Evolutionary conservation across 2,888 invertebrate species (phyloP), one percentile per base, ranked within the genome.

Genomic region (Agrochola litura): DNA sequence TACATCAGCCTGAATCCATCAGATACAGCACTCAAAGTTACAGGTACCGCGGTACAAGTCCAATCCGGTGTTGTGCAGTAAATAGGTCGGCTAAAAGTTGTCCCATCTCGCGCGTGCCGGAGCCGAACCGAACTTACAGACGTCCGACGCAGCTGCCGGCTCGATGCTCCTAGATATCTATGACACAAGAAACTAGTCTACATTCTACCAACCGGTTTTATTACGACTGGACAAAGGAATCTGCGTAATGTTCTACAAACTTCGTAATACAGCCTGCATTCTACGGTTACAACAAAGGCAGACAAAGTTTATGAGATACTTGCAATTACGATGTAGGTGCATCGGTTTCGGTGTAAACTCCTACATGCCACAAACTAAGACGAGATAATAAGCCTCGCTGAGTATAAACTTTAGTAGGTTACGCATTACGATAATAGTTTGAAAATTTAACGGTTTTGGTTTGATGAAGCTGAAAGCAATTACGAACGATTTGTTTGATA

Each of bases 1-100:
- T 85, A 77, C 87, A 90, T 86, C 88, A 83, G 81, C 79, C 79
- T 86, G 86, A 89, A 91, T 91, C 89, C 87, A 91, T 91, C 90
- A 89, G 89, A 89, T 88, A 79, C 76, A 77, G 60, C 77, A 73
- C 75, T 83, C 76, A 85, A 91, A 91, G 89, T 91, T 91, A 85
- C 88, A 88, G 90, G 89, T 87, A 85, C 81, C 80, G 79, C 83
- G 80, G 77, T 84, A 86, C 89, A 84, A 83, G 86, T 86, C 81
- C 86, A 85, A 89, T 89, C 88, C 88, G 81, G 86, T 88, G 88
- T 86, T 86, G 86, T 87, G 88, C 86, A 88, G 89, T 92, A 92
- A 92, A 91, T 92, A 91, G 91, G 92, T 91, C 92, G 92, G 89
- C 84, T 82, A 85, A 89, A 92, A 92, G 88, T 92, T 92, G 86